These are phyloP conservation scores for Pangasius macronema DNA, from an alignment of 2,797 vertebrate genomes.

Conservation along the genomic window DNA sequence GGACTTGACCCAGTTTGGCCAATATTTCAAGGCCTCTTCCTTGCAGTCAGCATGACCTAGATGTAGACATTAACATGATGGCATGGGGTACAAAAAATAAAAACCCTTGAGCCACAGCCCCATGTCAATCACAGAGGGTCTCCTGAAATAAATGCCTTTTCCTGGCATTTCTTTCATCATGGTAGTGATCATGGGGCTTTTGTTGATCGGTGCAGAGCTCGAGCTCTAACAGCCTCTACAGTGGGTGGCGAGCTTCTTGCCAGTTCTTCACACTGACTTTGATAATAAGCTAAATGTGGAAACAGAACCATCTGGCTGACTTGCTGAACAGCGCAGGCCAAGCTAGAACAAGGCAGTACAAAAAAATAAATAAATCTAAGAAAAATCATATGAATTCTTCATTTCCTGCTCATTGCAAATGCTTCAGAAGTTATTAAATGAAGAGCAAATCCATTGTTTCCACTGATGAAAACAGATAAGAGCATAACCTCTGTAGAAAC, in stretches of 20 bases:
- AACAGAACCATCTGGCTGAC: conserved; percentile 53
- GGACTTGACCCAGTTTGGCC: conserved; percentile 34
- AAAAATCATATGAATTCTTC: conserved; percentile 19
- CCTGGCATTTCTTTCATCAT: conserved; percentile 40
- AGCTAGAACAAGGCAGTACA: background rate
- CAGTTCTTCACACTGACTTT: conserved; percentile 49
- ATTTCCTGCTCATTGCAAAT: conserved; percentile 31
- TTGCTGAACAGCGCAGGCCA: conserved; percentile 35
- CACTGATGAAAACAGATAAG: conserved; percentile 20
- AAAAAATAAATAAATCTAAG: too few species aligned
- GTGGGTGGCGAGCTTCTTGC: conserved; percentile 47
- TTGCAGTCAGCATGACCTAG: conserved; percentile 30
- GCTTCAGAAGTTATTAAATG: conserved; percentile 41
- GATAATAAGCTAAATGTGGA: conserved; percentile 54
- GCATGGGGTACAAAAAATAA: conserved; percentile 20
- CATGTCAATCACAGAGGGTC: conserved; percentile 23
- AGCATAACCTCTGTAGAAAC: background rate
- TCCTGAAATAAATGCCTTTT: conserved; percentile 28
- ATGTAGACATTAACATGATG: conserved; percentile 26
- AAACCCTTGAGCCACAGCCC: conserved; percentile 2
- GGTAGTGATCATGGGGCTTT: conserved; percentile 43
- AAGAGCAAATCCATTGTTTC: conserved; percentile 28
- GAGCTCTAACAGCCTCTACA: conserved; percentile 41
- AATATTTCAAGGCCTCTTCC: conserved; percentile 25
- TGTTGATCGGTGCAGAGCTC: conserved; percentile 54